Conservation (phyloP, 2,797 vertebrate genomes). For the Amniataba percoides region DNA sequence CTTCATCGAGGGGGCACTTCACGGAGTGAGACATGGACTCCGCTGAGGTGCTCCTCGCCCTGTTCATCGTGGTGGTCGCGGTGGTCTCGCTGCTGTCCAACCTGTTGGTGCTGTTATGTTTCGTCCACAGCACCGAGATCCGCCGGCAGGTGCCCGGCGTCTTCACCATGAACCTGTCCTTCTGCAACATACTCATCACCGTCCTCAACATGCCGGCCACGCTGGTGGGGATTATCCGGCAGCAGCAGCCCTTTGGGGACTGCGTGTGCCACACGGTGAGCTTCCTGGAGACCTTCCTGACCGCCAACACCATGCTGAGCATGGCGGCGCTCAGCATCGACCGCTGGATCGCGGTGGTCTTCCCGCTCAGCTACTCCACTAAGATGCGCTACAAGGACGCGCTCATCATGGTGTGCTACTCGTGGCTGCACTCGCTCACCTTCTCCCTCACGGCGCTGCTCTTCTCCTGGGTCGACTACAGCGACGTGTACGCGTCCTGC, state of each 20-base stretch:
- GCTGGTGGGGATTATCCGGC: conserved; percentile 83
- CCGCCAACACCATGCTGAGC: conserved; percentile 89
- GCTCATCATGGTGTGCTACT: conserved; percentile 89
- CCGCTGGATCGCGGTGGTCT: conserved; percentile 91
- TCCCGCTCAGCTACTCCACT: conserved; percentile 89
- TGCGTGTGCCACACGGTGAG: conserved; percentile 86
- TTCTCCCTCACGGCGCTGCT: conserved; percentile 87
- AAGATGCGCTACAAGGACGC: conserved; percentile 91
- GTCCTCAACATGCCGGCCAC: conserved; percentile 90
- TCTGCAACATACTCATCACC: conserved; percentile 90
- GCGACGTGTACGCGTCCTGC: conserved; percentile 87
- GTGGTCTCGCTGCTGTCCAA: conserved; percentile 88
- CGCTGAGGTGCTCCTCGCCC: conserved; percentile 86
- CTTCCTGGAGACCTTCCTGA: conserved; percentile 90
- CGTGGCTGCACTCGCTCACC: conserved; percentile 89
- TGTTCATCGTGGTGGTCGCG: conserved; percentile 87
- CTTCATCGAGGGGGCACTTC: conserved; percentile 57
- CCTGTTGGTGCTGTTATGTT: conserved; percentile 90
- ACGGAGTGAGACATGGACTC: conserved; percentile 89
- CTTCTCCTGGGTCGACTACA: conserved; percentile 90
- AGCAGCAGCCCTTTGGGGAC: conserved; percentile 87
- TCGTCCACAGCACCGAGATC: conserved; percentile 89
- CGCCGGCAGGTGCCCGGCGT: conserved; percentile 89
- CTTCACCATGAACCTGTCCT: conserved; percentile 89
- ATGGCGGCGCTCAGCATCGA: conserved; percentile 90